These are phyloP conservation scores for Chionoecetes opilio DNA, from an alignment of 1,140 invertebrate species.

Conservation along the genomic window DNA sequence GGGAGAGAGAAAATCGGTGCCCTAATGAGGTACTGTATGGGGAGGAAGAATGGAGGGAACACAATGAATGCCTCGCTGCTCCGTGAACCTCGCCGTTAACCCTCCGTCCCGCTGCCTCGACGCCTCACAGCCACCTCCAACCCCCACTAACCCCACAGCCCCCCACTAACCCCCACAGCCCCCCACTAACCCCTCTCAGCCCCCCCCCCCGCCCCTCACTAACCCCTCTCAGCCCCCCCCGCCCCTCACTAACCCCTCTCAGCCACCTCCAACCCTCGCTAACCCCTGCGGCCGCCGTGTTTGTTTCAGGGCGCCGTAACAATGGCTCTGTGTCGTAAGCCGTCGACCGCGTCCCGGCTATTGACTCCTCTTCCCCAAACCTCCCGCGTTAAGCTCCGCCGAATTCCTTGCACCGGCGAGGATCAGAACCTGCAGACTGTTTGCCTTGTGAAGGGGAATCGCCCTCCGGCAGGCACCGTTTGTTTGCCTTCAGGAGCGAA, in stretches of 20 bases:
- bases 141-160: too few species aligned
- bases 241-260: too few species aligned
- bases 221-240: neutral
- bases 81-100: neutral
- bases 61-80: neutral
- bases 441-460: too few species aligned
- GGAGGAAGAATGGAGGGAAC: neutral
- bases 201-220: too few species aligned
- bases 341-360: neutral
- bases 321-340: constrained; percentile 3
- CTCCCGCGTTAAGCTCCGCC: too few species aligned
- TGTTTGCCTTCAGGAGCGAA: too few species aligned
- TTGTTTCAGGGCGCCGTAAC: neutral
- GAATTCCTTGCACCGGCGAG: too few species aligned
- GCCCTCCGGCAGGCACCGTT: too few species aligned
- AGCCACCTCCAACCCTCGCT: neutral
- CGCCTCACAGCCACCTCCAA: neutral
- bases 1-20: neutral
- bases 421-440: too few species aligned
- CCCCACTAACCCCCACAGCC: neutral
- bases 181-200: too few species aligned
- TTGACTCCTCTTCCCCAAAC: neutral
- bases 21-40: constrained; percentile 19
- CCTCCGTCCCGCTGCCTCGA: neutral
- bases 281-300: neutral